Evolutionary conservation across 2,888 invertebrate genomes (phyloP).

Genomic region (Leuctra nigra): DNA sequence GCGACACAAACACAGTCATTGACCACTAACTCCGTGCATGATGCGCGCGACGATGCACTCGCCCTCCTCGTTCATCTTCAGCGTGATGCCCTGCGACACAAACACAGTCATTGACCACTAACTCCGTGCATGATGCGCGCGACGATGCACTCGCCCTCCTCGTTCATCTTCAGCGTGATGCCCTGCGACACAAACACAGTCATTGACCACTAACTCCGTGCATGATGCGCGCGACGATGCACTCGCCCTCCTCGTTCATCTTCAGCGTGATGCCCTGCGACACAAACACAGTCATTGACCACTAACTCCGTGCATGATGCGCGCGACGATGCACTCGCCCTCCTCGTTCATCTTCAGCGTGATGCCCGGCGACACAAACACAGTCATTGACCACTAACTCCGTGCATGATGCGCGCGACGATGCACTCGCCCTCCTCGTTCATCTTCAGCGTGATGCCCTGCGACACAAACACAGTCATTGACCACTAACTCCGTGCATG

Average conservation of each 20-base stretch:
- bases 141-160: slow-evolving; percentile 96
- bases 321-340: slow-evolving; percentile 93
- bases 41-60: slow-evolving; percentile 97
- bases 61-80: slow-evolving; percentile 97
- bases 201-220: too few relatives aligned
- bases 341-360: slow-evolving; percentile 97
- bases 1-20: slow-evolving; percentile 44
- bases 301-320: slow-evolving; percentile 93
- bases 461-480: slow-evolving; percentile 36
- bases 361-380: slow-evolving; percentile 73
- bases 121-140: slow-evolving; percentile 99
- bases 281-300: too few relatives aligned
- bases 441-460: slow-evolving; percentile 94
- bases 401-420: slow-evolving; percentile 97
- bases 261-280: slow-evolving; percentile 91
- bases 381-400: too few relatives aligned
- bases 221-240: slow-evolving; percentile 97
- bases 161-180: slow-evolving; percentile 94
- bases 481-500: slow-evolving; percentile 75
- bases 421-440: slow-evolving; percentile 97
- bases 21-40: too few relatives aligned
- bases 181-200: slow-evolving; percentile 72
- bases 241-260: slow-evolving; percentile 96
- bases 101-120: too few relatives aligned
- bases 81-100: slow-evolving; percentile 77